Conservation (phyloP, 2,797 vertebrate species). For the Notamacropus eugenii region DNA sequence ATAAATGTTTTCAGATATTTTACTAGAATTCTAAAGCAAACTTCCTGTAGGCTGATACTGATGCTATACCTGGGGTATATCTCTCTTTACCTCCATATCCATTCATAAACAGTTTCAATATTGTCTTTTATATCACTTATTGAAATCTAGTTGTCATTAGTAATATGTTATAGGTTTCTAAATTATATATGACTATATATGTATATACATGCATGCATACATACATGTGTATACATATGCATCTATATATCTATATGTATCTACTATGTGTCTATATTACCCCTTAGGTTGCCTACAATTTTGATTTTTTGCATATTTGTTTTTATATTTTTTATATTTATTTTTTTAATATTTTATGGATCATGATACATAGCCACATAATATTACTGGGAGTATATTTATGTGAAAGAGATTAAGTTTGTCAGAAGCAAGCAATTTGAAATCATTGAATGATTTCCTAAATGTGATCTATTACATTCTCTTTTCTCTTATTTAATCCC, state of each 20-base stretch:
- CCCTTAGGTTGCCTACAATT: background rate
- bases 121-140: background rate
- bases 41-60: background rate
- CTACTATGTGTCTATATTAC: background rate
- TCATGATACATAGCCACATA: background rate
- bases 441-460: background rate
- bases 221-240: too few relatives aligned
- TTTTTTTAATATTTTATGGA: background rate
- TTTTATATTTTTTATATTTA: too few relatives aligned
- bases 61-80: background rate
- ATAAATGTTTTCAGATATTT: background rate
- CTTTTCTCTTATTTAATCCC: background rate
- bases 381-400: background rate
- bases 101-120: background rate
- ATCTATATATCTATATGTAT: background rate
- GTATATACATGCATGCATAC: too few relatives aligned
- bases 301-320: background rate
- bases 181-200: too few relatives aligned
- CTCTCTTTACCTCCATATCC: background rate
- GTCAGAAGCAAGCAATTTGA: background rate
- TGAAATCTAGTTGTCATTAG: too few relatives aligned
- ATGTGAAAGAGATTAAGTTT: background rate
- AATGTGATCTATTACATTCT: background rate
- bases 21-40: background rate
- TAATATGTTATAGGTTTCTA: too few relatives aligned